Percentiles rank a stretch among this genome's conserved stretches.
Conservation (phyloP, 2,888 invertebrate genomes). For the Parthenolecanium corni region DNA sequence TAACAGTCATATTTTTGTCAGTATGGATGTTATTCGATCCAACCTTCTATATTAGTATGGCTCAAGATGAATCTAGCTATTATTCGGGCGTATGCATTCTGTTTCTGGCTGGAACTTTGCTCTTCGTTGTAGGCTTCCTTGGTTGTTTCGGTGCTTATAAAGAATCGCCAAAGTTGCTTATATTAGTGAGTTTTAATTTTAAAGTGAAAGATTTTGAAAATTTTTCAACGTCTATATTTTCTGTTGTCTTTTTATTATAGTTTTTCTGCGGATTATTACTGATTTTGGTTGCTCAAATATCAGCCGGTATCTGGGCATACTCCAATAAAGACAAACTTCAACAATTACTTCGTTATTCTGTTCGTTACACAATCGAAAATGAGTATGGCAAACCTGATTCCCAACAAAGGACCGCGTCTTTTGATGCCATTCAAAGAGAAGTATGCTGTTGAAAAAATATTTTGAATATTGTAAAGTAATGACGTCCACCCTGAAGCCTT, state of each 20-base stretch:
- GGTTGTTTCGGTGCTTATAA: slow-evolving; percentile 73
- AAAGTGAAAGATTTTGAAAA: neutral
- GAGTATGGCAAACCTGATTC: slow-evolving; percentile 47
- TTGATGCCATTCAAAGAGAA: slow-evolving; percentile 55
- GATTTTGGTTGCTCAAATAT: slow-evolving; percentile 65
- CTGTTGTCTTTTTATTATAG: slow-evolving; percentile 39
- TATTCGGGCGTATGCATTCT: slow-evolving; percentile 60
- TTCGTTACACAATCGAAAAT: slow-evolving; percentile 51
- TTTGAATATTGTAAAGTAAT: no score
- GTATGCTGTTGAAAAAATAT: no score
- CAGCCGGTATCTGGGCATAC: slow-evolving; percentile 65
- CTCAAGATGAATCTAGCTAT: slow-evolving; percentile 51
- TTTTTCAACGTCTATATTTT: neutral
- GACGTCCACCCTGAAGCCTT: neutral
- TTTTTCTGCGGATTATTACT: slow-evolving; percentile 66
- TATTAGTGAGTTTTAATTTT: slow-evolving; percentile 48
- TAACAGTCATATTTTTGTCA: slow-evolving; percentile 55
- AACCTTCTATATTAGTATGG: slow-evolving; percentile 56
- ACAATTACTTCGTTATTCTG: slow-evolving; percentile 50
- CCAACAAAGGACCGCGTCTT: slow-evolving; percentile 47
- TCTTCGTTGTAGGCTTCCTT: slow-evolving; percentile 63
- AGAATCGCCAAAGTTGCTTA: slow-evolving; percentile 65
- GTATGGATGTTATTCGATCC: slow-evolving; percentile 69
- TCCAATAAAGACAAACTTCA: slow-evolving; percentile 56
- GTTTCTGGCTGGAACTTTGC: slow-evolving; percentile 56